Conservation (phyloP, 2,113 vertebrate species). For the Protobothrops mucrosquamatus region DNA sequence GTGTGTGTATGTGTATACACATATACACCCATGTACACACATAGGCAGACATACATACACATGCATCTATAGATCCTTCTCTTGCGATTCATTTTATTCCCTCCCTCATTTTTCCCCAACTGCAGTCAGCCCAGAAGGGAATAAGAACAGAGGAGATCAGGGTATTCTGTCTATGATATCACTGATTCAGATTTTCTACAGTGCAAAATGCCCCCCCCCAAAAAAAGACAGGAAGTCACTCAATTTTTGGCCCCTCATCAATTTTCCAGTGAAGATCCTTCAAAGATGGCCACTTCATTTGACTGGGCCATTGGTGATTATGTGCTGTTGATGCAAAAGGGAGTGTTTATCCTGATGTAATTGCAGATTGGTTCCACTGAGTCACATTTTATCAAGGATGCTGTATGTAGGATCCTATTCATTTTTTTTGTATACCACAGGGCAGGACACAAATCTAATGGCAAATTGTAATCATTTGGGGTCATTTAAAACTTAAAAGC, state of each 20-base stretch:
- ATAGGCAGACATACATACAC: neutral
- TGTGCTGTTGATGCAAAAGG: neutral
- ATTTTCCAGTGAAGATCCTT: neutral
- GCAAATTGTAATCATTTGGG: neutral
- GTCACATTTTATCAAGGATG: neutral
- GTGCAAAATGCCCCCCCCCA: neutral
- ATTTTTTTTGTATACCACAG: neutral
- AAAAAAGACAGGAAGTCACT: neutral
- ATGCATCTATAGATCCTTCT: neutral
- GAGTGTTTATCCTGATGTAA: neutral
- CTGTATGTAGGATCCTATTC: neutral
- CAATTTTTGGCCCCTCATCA: neutral
- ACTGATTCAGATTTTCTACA: neutral
- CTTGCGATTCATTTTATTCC: neutral
- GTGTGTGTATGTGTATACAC: neutral
- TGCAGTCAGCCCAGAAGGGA: neutral
- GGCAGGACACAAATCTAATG: neutral
- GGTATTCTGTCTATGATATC: neutral
- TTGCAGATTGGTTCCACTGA: neutral
- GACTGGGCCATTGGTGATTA: neutral
- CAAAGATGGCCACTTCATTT: neutral
- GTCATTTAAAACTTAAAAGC: neutral
- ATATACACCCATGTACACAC: neutral
- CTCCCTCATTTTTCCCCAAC: neutral
- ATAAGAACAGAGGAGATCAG: neutral